Conservation (phyloP, 2,888 invertebrate species). For the Epiblema foenella region DNA sequence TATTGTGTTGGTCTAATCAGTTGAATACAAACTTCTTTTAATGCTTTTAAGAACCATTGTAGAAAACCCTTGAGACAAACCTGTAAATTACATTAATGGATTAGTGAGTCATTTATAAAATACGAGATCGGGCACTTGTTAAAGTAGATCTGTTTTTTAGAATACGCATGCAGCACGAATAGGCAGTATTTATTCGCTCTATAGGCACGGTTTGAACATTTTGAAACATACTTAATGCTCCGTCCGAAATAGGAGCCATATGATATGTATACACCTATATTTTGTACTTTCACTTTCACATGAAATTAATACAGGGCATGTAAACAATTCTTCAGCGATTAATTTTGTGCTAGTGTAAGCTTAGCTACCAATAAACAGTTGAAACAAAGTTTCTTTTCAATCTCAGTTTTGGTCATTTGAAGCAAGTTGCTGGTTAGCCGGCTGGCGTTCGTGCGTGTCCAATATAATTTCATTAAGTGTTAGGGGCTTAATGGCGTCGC, state of each 20-base stretch:
- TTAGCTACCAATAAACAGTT: no score
- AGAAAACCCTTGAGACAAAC: neutral
- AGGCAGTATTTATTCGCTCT: no score
- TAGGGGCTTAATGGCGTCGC: conserved; percentile 67
- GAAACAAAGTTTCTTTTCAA: conserved; percentile 8
- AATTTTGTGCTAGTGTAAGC: neutral
- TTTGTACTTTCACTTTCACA: no score
- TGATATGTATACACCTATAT: no score
- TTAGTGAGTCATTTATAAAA: neutral
- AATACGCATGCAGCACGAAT: neutral
- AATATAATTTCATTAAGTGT: conserved; percentile 72
- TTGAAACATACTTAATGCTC: neutral
- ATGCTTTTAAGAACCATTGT: conserved; percentile 22
- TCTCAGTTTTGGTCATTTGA: conserved; percentile 10
- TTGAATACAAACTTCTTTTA: conserved; percentile 20
- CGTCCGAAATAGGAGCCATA: no score
- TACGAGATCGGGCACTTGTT: neutral
- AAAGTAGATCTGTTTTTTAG: neutral
- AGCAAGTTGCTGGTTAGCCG: conserved; percentile 18
- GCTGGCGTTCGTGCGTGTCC: conserved; percentile 64
- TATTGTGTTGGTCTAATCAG: conserved; percentile 23
- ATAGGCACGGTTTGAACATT: neutral
- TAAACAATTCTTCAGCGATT: neutral
- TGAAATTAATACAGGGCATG: neutral
- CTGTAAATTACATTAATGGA: neutral